Conservation (phyloP, 2,888 invertebrate genomes). For the Augochlorella aurata region DNA sequence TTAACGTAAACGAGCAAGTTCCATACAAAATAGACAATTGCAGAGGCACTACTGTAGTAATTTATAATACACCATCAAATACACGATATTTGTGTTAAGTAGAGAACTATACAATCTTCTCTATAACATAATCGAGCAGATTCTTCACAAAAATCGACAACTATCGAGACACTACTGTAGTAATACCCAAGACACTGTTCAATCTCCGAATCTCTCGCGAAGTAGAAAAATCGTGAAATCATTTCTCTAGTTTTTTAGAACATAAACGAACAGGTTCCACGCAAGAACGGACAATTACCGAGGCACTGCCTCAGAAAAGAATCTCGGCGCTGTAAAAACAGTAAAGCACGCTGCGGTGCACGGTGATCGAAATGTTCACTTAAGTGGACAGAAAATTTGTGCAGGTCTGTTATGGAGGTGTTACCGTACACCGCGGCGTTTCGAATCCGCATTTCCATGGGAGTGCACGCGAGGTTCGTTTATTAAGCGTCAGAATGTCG, state of each 20-base stretch:
- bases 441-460: not conserved
- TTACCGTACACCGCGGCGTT: not conserved
- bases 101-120: not conserved
- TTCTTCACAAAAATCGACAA: not conserved
- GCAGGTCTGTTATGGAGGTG: not conserved
- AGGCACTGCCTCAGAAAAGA: not conserved
- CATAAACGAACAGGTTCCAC: not conserved
- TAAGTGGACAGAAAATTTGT: not conserved
- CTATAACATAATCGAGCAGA: not conserved
- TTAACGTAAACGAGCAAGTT: no score
- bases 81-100: not conserved
- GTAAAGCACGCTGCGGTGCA: no score
- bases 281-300: not conserved
- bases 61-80: no score
- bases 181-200: not conserved
- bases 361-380: not conserved
- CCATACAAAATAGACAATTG: no score
- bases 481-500: not conserved
- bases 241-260: not conserved
- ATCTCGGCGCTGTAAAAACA: not conserved
- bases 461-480: slow-evolving; percentile 1
- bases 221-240: no score
- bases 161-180: not conserved
- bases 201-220: no score
- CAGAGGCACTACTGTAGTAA: no score